Evolutionary conservation across 2,888 invertebrate genomes (phyloP).

Genomic region (Elegia similella): DNA sequence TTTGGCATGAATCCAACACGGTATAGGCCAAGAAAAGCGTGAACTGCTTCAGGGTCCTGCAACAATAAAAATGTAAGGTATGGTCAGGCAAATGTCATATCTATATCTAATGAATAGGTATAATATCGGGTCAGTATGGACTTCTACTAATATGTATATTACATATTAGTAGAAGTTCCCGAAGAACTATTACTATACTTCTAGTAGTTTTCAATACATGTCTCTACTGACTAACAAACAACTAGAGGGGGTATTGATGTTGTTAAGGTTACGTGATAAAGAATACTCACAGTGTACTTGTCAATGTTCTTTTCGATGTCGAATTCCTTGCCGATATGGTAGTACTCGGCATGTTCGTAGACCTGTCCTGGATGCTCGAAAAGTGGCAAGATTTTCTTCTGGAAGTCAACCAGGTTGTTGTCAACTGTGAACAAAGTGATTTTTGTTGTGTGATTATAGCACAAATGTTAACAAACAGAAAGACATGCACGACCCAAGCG

Average conservation of each 20-base stretch:
- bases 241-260: background rate
- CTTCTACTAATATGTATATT: no score
- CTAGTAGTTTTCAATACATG: no score
- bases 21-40: slow-evolving; percentile 62
- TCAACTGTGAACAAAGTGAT: slow-evolving; percentile 36
- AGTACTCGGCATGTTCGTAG: slow-evolving; percentile 54
- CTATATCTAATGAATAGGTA: no score
- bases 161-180: no score
- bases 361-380: slow-evolving; percentile 65
- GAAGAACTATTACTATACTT: no score
- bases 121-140: no score
- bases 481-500: no score
- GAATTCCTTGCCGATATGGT: slow-evolving; percentile 54
- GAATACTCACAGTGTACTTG: slow-evolving; percentile 56
- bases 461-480: no score
- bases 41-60: slow-evolving; percentile 65
- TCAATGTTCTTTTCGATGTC: slow-evolving; percentile 58
- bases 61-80: slow-evolving; percentile 24
- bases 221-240: no score
- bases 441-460: background rate
- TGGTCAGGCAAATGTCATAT: no score
- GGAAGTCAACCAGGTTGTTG: slow-evolving; percentile 46
- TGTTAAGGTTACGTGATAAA: background rate
- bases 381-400: slow-evolving; percentile 68
- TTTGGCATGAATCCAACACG: slow-evolving; percentile 72